A percentile compares a stretch with the other conserved stretches of the same genome.
phyloP scores from a whole-genome alignment of 2,888 invertebrate species.

The Melieria crassipennis region DNA sequence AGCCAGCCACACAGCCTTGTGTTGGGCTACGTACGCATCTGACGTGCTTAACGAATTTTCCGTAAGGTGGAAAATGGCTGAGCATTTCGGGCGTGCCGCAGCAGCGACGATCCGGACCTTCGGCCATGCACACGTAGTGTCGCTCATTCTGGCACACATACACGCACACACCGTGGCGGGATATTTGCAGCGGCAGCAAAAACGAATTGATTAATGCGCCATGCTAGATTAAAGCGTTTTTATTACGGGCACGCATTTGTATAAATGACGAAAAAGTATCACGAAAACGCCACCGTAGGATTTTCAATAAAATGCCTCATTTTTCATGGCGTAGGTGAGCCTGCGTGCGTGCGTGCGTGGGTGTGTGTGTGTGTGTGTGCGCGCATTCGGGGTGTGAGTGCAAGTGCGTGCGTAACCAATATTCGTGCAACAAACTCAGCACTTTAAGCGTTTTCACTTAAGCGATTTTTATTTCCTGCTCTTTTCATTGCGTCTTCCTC shows the following conservation, averaged over 20 bases:
- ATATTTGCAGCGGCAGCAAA: slow-evolving; percentile 34
- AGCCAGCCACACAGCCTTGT: background rate
- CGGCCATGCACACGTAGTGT: background rate
- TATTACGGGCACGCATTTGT: slow-evolving; percentile 28
- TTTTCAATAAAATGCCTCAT: slow-evolving; percentile 27
- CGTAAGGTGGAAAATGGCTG: slow-evolving; percentile 40
- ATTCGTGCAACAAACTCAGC: background rate
- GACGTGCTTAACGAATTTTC: slow-evolving; percentile 38
- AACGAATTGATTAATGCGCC: slow-evolving; percentile 53
- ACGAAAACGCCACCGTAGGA: slow-evolving; percentile 16
- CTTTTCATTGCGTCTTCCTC: background rate
- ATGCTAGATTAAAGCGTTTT: slow-evolving; percentile 51
- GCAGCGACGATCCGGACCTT: slow-evolving; percentile 9
- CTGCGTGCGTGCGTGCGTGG: background rate
- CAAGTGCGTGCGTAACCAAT: background rate
- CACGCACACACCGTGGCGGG: background rate
- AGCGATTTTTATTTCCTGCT: background rate
- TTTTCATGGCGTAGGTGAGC: slow-evolving; percentile 7
- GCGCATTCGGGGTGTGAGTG: background rate
- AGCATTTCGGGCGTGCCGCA: background rate
- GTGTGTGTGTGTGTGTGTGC: slow-evolving; percentile 1
- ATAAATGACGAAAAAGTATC: background rate
- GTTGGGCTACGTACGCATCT: slow-evolving; percentile 32
- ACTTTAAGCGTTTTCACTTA: background rate
- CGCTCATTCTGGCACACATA: background rate